A percentile compares a stretch with the other conserved stretches of the same genome.
Conservation (phyloP, 2,797 vertebrate species). For the Chelon labrosus region DNA sequence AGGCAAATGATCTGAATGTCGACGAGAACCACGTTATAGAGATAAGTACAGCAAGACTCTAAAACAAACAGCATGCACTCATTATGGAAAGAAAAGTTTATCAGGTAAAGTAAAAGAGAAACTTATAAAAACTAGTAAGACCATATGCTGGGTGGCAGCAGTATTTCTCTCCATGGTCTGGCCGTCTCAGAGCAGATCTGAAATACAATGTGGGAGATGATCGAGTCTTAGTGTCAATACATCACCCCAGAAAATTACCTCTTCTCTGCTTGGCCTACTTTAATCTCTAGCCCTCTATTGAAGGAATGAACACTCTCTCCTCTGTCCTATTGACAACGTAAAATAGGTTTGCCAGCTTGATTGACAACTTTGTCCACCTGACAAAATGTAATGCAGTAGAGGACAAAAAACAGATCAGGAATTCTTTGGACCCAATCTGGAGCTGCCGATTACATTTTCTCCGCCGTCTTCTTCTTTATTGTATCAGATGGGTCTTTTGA, state of each 20-base stretch:
- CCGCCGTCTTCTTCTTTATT: slow-evolving; percentile 76
- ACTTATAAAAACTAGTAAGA: slow-evolving; percentile 4
- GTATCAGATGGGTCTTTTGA: slow-evolving; percentile 79
- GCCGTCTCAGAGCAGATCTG: slow-evolving; percentile 62
- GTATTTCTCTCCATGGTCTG: slow-evolving; percentile 44
- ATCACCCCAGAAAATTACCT: slow-evolving; percentile 84
- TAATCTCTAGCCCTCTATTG: slow-evolving; percentile 86
- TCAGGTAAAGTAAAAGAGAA: slow-evolving; percentile 31
- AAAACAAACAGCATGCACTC: background rate
- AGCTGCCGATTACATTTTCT: slow-evolving; percentile 83
- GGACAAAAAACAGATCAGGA: slow-evolving; percentile 84
- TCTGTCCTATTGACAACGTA: slow-evolving; percentile 84
- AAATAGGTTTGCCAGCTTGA: slow-evolving; percentile 87
- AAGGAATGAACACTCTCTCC: slow-evolving; percentile 79
- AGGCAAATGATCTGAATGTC: slow-evolving; percentile 23
- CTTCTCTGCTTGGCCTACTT: slow-evolving; percentile 85
- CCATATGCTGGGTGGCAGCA: slow-evolving; percentile 22
- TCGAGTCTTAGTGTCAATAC: slow-evolving; percentile 85
- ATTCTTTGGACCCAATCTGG: slow-evolving; percentile 85
- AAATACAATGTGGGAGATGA: slow-evolving; percentile 80
- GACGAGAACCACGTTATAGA: slow-evolving; percentile 38
- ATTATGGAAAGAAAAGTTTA: slow-evolving; percentile 27
- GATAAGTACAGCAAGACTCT: slow-evolving; percentile 1
- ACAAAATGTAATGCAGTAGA: slow-evolving; percentile 83
- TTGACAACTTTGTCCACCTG: slow-evolving; percentile 88